phyloP scores from a whole-genome alignment of 2,113 vertebrate species.

The Nesogale talazaci region DNA sequence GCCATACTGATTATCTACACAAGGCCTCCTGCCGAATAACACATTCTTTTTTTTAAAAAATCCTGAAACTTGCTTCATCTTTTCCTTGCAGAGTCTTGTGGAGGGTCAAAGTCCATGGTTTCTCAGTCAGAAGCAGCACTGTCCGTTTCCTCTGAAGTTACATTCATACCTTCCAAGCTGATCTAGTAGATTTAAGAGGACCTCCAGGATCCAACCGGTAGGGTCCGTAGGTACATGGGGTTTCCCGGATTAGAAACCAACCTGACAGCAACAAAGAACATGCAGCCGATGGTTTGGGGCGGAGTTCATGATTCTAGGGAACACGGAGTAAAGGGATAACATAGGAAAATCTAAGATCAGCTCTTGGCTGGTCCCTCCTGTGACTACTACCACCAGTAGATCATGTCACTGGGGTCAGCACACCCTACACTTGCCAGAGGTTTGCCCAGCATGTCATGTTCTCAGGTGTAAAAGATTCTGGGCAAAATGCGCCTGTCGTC shows the following conservation, averaged over 20 bases:
- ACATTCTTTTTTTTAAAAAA: neutral
- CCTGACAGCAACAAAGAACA: neutral
- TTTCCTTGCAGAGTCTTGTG: neutral
- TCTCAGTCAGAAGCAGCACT: neutral
- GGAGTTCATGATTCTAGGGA: neutral
- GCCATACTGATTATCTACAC: neutral
- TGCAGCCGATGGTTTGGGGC: rapidly evolving
- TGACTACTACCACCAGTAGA: neutral
- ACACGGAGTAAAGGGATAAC: neutral
- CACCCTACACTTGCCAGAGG: neutral
- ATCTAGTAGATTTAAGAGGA: neutral
- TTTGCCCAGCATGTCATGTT: neutral
- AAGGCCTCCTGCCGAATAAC: neutral
- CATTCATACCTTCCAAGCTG: neutral
- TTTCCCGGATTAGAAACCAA: neutral
- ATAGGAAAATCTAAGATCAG: neutral
- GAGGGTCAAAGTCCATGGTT: neutral
- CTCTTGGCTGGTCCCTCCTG: neutral
- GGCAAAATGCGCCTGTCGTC: neutral
- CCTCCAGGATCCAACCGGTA: neutral
- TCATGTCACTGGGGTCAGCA: neutral
- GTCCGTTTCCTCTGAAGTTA: neutral
- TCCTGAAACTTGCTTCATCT: neutral
- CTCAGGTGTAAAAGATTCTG: neutral
- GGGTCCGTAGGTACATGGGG: neutral